These are phyloP conservation scores for Bibio marci DNA, from an alignment of 2,888 invertebrate species.

Conservation along the genomic window DNA sequence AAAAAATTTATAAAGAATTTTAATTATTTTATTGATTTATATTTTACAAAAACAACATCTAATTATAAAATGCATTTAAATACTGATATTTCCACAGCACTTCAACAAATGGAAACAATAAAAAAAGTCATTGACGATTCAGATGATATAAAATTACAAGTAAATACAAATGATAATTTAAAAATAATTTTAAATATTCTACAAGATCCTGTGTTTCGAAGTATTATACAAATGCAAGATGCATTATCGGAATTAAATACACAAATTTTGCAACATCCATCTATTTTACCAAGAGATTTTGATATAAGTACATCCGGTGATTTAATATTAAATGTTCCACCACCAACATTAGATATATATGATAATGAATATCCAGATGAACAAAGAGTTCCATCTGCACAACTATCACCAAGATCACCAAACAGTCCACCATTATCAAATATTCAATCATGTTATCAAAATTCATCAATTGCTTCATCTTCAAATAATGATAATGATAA, in stretches of 20 bases:
- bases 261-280: slow-evolving; percentile 78
- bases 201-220: slow-evolving; percentile 80
- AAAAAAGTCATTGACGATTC: slow-evolving; percentile 71
- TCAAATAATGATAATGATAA: slow-evolving; percentile 11
- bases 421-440: slow-evolving; percentile 32
- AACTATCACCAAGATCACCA: slow-evolving; percentile 50
- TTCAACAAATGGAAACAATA: slow-evolving; percentile 76
- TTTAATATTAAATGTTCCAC: slow-evolving; percentile 45
- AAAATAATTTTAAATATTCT: slow-evolving; percentile 65
- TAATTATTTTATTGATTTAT: no score
- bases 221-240: slow-evolving; percentile 81
- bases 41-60: background rate
- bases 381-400: slow-evolving; percentile 59
- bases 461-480: background rate
- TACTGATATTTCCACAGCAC: slow-evolving; percentile 69
- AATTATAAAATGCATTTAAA: slow-evolving; percentile 28
- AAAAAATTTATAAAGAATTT: no score
- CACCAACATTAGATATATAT: slow-evolving; percentile 37
- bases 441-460: background rate
- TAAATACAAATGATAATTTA: slow-evolving; percentile 54
- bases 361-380: slow-evolving; percentile 45
- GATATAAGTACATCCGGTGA: slow-evolving; percentile 71
- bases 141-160: slow-evolving; percentile 66
- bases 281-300: slow-evolving; percentile 81
- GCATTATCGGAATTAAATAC: slow-evolving; percentile 74